Evolutionary conservation across 2,888 invertebrate species (phyloP), one percentile per base, ranked within the genome.

Genomic region (Embidobia sp.): DNA sequence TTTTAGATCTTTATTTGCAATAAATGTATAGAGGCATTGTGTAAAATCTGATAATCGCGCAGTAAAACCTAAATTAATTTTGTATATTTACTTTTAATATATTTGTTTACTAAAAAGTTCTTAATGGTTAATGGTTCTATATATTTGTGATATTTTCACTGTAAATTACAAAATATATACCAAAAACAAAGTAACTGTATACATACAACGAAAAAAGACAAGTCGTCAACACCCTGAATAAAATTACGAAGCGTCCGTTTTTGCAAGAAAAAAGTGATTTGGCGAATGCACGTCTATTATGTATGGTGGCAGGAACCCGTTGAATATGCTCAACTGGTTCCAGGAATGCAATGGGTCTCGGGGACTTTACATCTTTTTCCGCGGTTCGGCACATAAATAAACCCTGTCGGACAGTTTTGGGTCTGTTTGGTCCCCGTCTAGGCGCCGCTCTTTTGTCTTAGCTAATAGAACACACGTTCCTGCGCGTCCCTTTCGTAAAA

Each of bases 401-500:
- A 88, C 83, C 84, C 82, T 81, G 86, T 81, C 82, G 84, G 86
- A 86, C 85, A 85, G 86, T 85, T 84, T 84, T 80, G 55, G 72
- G 73, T 69, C 74, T 37, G 78, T 74, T 78, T 61, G 63, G 69
- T 66, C 63, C 63, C 85, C 83, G 85, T 84, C 87, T 88, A 88
- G 87, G 88, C 89, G 88, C 88, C 88, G 88, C 86, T 87, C 88
- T 89, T 89, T 88, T 88, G 88, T 89, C 87, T 88, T 87, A 87
- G 84, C 87, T 88, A 88, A 88, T 89, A 87, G 87, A 89, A 89
- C 88, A 88, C 87, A 86, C 86, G 88, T 88, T 88, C 86, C 85
- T 85, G 81, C 82, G 84, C 85, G 85, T 85, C 84, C 84, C 85
- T 86, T 87, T 85, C 82, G 85, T 85, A 85, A 85, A 85, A 85